Percentiles rank a stretch among this genome's conserved stretches.
These are phyloP conservation scores for Phaedon cochleariae DNA, from an alignment of 2,888 invertebrate species.

Conservation along the genomic window DNA sequence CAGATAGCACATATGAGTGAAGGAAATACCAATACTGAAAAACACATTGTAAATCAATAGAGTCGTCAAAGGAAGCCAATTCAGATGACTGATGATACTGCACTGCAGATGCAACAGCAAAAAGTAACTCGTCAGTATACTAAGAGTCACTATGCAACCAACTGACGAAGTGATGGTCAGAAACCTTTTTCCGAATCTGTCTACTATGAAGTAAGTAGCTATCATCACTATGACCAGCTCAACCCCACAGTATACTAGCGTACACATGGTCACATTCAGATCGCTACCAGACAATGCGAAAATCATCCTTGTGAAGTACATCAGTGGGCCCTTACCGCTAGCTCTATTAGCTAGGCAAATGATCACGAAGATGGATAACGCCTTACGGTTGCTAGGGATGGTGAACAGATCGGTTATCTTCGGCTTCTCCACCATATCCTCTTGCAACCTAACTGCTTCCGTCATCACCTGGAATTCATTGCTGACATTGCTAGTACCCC, in stretches of 20 bases:
- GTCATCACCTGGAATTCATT: constrained; percentile 45
- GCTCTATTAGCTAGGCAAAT: neutral
- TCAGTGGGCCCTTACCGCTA: constrained; percentile 36
- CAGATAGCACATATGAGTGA: constrained; percentile 39
- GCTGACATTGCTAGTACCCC: constrained; percentile 47
- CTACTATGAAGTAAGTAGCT: constrained; percentile 67
- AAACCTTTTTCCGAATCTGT: constrained; percentile 65
- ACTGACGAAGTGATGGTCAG: constrained; percentile 65
- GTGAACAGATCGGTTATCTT: constrained; percentile 46
- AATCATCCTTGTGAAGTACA: constrained; percentile 68
- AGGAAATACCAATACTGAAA: constrained; percentile 61
- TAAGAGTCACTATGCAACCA: constrained; percentile 47
- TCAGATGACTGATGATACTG: neutral
- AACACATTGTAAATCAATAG: constrained; percentile 64
- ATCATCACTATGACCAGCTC: constrained; percentile 67
- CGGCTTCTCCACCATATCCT: constrained; percentile 37
- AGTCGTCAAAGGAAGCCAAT: constrained; percentile 60
- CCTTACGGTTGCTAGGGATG: constrained; percentile 46
- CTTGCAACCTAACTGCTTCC: constrained; percentile 47
- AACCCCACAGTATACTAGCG: constrained; percentile 60
- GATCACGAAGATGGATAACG: constrained; percentile 39
- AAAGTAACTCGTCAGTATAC: constrained; percentile 55
- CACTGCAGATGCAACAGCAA: constrained; percentile 57
- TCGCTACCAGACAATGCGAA: constrained; percentile 59
- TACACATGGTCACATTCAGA: constrained; percentile 57